Conservation (phyloP, 2,113 vertebrate species). For the Sialia sialis region DNA sequence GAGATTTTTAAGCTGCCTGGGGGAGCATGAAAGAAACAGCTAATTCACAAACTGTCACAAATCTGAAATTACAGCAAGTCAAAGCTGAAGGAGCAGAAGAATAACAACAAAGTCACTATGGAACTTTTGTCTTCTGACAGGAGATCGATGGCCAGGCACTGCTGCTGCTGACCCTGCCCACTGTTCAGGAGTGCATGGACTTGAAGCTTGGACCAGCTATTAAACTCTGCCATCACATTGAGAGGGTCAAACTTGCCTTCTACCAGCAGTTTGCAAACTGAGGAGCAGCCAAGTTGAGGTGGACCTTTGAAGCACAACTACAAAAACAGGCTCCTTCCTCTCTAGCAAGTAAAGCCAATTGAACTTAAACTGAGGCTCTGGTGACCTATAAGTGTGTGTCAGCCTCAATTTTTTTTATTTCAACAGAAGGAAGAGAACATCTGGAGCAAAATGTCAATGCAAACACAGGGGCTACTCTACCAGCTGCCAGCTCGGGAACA, state of each 20-base stretch:
- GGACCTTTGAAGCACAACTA: constrained; percentile 75
- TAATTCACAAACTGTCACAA: background rate
- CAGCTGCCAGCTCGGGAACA: constrained; percentile 58
- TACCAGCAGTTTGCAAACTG: constrained; percentile 97
- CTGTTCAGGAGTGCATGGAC: constrained; percentile 98
- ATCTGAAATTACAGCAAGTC: background rate
- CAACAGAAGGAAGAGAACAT: constrained; percentile 59
- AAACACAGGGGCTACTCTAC: constrained; percentile 57
- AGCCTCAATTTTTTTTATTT: constrained; percentile 67
- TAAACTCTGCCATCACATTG: constrained; percentile 97
- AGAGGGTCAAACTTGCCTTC: constrained; percentile 96
- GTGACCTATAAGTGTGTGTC: constrained; percentile 36
- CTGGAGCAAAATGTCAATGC: constrained; percentile 67
- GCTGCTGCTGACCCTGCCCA: constrained; percentile 93
- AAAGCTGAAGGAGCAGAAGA: background rate
- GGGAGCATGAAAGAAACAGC: background rate
- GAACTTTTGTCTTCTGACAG: constrained; percentile 72
- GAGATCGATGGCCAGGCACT: constrained; percentile 98
- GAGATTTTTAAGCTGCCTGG: background rate
- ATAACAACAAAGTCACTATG: background rate
- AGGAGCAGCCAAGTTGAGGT: constrained; percentile 59
- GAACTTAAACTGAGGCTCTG: constrained; percentile 21
- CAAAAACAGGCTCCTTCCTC: constrained; percentile 38
- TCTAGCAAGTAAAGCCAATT: constrained; percentile 43
- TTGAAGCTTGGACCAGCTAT: constrained; percentile 96